A percentile compares a stretch with the other conserved stretches of the same genome.
Conservation (phyloP, 2,888 invertebrate genomes). For the Ochropleura leucogaster region DNA sequence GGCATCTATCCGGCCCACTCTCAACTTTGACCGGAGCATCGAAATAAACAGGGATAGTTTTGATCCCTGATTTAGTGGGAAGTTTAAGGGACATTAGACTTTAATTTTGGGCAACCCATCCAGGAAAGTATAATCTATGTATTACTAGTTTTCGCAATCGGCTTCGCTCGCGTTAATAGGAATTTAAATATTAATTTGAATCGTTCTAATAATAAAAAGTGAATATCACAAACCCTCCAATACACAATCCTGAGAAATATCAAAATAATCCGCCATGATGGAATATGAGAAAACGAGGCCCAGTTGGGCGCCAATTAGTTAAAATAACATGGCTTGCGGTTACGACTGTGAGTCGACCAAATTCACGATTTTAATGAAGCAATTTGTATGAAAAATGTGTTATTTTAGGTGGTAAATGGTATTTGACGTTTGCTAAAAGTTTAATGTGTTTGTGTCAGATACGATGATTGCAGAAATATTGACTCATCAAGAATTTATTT, state of each 20-base stretch:
- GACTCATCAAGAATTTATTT: not conserved
- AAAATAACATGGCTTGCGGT: slow-evolving; percentile 9
- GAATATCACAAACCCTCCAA: not conserved
- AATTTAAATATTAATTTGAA: too few species aligned
- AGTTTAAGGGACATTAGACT: not conserved
- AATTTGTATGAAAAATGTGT: not conserved
- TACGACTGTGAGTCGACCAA: not conserved
- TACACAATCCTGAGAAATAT: slow-evolving; percentile 8
- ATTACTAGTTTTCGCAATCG: too few species aligned
- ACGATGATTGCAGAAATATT: not conserved
- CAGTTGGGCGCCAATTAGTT: slow-evolving; percentile 5
- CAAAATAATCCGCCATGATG: not conserved
- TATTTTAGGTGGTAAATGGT: not conserved
- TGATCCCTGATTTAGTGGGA: slow-evolving; percentile 18
- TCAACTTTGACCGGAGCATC: slow-evolving; percentile 11
- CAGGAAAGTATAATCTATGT: not conserved
- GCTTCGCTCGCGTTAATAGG: too few species aligned
- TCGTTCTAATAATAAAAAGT: slow-evolving; percentile 11
- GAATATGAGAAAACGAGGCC: slow-evolving; percentile 6
- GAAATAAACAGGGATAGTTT: slow-evolving; percentile 5
- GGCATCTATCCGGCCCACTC: slow-evolving; percentile 1
- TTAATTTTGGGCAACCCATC: not conserved
- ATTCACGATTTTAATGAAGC: not conserved
- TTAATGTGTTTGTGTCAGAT: not conserved
- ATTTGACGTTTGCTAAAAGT: not conserved